phyloP scores from a whole-genome alignment of 53 echinoderm and acorn worm species.

The Henricia sp. region DNA sequence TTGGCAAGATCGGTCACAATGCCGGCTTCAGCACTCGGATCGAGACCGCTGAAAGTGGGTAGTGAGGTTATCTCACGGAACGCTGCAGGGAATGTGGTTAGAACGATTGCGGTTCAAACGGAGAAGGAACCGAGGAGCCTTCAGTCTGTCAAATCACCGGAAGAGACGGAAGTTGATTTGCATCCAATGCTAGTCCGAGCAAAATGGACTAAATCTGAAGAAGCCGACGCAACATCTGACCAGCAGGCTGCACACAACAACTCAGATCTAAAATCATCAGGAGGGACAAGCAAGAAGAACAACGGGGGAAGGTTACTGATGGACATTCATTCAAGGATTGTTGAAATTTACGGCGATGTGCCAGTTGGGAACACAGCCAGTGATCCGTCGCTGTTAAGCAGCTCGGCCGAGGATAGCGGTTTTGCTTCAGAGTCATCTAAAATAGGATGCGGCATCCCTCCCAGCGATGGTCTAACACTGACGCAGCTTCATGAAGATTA shows the following conservation, averaged over 20 bases:
- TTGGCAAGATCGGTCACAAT: conserved; percentile 47
- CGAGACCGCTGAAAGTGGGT: conserved; percentile 20
- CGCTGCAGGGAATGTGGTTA: conserved; percentile 49
- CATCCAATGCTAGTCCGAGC: conserved; percentile 39
- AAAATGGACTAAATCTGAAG: not conserved
- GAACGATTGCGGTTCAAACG: conserved; percentile 68
- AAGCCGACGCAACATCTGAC: not conserved
- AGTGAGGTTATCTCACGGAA: conserved; percentile 35
- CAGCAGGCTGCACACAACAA: conserved; percentile 1
- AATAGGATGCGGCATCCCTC: not conserved
- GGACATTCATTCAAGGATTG: not conserved
- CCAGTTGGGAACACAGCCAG: conserved; percentile 21
- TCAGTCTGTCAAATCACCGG: not conserved
- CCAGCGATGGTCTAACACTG: conserved; percentile 51
- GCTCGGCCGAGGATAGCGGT: conserved; percentile 53
- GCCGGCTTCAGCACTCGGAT: conserved; percentile 35
- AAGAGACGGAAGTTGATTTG: conserved; percentile 1
- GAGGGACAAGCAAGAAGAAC: not conserved
- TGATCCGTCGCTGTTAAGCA: conserved; percentile 46
- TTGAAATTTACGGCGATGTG: not conserved
- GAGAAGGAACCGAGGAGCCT: not conserved
- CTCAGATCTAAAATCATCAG: not conserved
- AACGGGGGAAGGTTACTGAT: not conserved
- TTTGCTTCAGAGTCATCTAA: conserved; percentile 42
- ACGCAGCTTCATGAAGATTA: conserved; percentile 38